Evolutionary conservation across 2,888 invertebrate species (phyloP).

Genomic region (Clunio marinus): DNA sequence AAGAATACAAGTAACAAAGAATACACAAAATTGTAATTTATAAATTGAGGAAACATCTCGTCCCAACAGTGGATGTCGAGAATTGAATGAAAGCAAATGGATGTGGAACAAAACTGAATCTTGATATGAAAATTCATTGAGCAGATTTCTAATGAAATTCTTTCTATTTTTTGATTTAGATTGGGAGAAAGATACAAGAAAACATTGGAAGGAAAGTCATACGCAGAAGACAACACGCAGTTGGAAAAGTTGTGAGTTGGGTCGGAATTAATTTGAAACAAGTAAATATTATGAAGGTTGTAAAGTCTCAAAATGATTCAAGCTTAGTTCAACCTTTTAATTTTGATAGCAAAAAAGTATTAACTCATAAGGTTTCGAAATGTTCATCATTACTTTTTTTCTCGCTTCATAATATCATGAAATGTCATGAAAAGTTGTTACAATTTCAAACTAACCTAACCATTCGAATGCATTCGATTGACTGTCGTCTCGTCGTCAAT

Average conservation of each 20-base stretch:
- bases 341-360: too few species aligned
- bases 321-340: too few species aligned
- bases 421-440: too few species aligned
- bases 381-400: too few species aligned
- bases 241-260: too few species aligned
- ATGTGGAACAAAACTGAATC: background rate
- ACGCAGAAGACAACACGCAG: conserved; percentile 2
- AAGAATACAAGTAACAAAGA: background rate
- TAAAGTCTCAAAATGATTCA: too few species aligned
- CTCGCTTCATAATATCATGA: too few species aligned
- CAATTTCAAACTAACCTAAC: too few species aligned
- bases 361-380: too few species aligned
- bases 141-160: background rate
- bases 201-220: background rate
- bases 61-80: background rate
- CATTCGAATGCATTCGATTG: background rate
- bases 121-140: conserved; percentile 20
- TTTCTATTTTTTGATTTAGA: background rate
- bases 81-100: background rate
- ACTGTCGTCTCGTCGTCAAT: too few species aligned
- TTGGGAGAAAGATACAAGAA: background rate
- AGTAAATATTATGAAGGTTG: too few species aligned
- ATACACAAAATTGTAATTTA: conserved; percentile 1
- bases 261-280: too few species aligned
- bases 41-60: conserved; percentile 15